Conservation (phyloP, 1,140 invertebrate species). For the Leptinotarsa texana region DNA sequence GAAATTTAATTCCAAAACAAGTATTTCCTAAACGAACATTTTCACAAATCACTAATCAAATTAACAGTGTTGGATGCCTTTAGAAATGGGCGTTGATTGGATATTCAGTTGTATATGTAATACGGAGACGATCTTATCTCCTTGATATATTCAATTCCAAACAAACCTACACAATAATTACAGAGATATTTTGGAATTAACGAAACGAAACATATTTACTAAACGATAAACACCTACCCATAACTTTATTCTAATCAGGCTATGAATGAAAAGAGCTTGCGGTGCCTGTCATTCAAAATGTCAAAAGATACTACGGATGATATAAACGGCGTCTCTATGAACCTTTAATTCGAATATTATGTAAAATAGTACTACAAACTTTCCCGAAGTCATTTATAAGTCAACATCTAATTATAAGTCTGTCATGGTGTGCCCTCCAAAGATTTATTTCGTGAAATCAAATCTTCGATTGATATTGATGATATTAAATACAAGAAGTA, state of each 20-base stretch:
- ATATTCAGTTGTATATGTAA: too few relatives aligned
- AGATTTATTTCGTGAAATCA: not conserved
- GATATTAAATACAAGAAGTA: not conserved
- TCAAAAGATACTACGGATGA: not conserved
- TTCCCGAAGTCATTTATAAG: conserved; percentile 6
- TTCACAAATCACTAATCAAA: too few relatives aligned
- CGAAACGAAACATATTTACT: too few relatives aligned
- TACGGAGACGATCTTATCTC: too few relatives aligned
- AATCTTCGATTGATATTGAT: not conserved
- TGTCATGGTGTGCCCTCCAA: not conserved
- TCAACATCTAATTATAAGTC: not conserved
- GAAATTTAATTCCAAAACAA: too few relatives aligned
- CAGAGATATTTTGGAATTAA: too few relatives aligned
- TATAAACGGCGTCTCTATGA: not conserved
- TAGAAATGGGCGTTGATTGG: too few relatives aligned
- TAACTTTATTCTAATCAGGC: not conserved
- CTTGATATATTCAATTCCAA: too few relatives aligned
- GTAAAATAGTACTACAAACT: not conserved
- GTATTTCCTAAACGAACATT: too few relatives aligned
- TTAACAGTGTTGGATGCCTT: too few relatives aligned
- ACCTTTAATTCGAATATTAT: conserved; percentile 1
- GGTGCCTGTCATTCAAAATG: not conserved
- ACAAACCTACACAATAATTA: too few relatives aligned
- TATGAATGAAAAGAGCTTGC: not conserved
- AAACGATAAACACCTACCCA: not conserved